Base-by-base conservation (phyloP, 1,140 invertebrate species). In the Amyelois transitella region DNA sequence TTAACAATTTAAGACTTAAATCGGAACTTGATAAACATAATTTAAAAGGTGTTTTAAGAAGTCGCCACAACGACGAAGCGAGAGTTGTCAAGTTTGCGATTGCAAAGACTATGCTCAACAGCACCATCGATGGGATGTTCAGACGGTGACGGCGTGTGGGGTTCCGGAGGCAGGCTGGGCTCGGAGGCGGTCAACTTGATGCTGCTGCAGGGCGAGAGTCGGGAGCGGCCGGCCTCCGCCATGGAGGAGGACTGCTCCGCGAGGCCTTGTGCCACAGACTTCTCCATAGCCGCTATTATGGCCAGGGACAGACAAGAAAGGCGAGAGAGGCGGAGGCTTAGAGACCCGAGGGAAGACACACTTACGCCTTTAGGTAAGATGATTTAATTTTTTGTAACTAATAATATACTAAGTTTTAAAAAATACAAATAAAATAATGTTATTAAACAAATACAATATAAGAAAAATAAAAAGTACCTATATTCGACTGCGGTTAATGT, bases 241-340 rank as follows among this genome's bases (percentile, higher is more conserved):
- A 88, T 88, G 85, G 91, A 91, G 69, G 90, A 91, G 71, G 90
- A 91, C 62, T 91, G 90, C 79, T 90, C 90, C 50, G 89, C 90
- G 75, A 72, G 90, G 65, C 92, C 92, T 56, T 93, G 92, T 81
- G 94, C 94, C 79, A 96, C 94, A 21, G 94, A 96, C 88, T 96
- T 96, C 89, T 95, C 94, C 75, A 96, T 96, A 62, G 95, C 94
- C 17, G 95, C 95, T 54, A 96, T 96, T 65, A 96, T 96, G 94
- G 94, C 93, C 48, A 78, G 93, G 53, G 92, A 92, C 58, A 66
- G 91, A 8, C 90, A 89, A 66, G 86, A 88, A 66, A 55, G 85
- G n/a, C 72, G 85, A 28, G 82, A 86, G 57, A 65, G 84, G 48
- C 76, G 74, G 44, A 76, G 82, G 60, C 86, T 70, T 60, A 81